Evolutionary conservation across 2,797 vertebrate species (phyloP).

Genomic region (Urocyon cinereoargenteus): DNA sequence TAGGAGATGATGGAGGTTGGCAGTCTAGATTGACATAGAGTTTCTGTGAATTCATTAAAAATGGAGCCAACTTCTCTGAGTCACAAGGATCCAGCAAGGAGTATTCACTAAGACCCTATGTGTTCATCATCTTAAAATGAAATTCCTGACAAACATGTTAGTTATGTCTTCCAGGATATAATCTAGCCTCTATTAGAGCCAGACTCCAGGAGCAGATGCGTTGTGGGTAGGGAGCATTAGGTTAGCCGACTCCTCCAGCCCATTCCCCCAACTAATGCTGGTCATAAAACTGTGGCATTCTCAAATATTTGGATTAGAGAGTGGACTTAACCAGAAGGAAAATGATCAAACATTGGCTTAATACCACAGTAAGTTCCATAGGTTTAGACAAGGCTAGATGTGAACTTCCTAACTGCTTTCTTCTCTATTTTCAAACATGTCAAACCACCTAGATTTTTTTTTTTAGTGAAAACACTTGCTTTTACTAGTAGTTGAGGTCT

Average conservation of each 20-base stretch:
- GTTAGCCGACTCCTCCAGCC: not conserved
- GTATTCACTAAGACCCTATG: not conserved
- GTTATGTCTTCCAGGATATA: not conserved
- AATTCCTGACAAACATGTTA: not conserved
- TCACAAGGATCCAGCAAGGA: not conserved
- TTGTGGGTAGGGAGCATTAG: not conserved
- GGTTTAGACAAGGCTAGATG: not conserved
- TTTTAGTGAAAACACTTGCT: not conserved
- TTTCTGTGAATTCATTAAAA: not conserved
- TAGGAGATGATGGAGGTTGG: not conserved
- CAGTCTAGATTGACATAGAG: not conserved
- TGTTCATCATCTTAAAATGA: not conserved
- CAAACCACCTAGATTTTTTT: not conserved
- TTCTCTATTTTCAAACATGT: slow-evolving; percentile 5
- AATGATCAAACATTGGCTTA: not conserved
- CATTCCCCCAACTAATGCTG: not conserved
- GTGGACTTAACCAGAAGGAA: not conserved
- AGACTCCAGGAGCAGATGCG: not conserved
- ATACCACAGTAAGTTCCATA: not conserved
- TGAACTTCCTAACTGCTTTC: not conserved
- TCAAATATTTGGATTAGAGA: not conserved
- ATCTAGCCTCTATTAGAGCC: not conserved
- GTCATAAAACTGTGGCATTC: not conserved
- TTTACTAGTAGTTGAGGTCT: not conserved
- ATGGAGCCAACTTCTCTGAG: not conserved